These are phyloP conservation scores for Apotomis betuletana DNA, from an alignment of 2,888 invertebrate species.

Conservation along the genomic window DNA sequence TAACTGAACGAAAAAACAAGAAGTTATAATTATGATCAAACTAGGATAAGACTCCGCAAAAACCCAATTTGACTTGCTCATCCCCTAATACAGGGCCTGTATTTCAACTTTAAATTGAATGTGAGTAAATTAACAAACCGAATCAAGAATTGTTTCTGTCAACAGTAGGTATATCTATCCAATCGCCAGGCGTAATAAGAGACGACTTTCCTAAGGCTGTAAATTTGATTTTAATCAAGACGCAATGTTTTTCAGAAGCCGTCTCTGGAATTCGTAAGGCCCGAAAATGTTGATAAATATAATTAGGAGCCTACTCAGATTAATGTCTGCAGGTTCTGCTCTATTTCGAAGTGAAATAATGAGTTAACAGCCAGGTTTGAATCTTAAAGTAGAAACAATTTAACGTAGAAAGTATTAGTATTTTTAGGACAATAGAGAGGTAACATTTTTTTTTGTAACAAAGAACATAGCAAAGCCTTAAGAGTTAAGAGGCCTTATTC, in stretches of 20 bases:
- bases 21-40: too few relatives aligned
- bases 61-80: too few relatives aligned
- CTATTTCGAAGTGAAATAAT: background rate
- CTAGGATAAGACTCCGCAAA: too few relatives aligned
- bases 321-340: background rate
- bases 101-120: background rate
- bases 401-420: too few relatives aligned
- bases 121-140: constrained; percentile 1
- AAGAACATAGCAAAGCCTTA: too few relatives aligned
- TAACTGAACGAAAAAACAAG: too few relatives aligned
- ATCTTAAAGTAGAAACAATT: too few relatives aligned
- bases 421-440: too few relatives aligned
- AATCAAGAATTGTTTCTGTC: constrained; percentile 12
- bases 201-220: constrained; percentile 8
- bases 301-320: constrained; percentile 3
- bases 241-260: constrained; percentile 29
- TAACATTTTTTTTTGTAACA: too few relatives aligned
- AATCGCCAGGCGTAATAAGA: constrained; percentile 14
- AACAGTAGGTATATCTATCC: constrained; percentile 4
- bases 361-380: too few relatives aligned
- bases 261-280: constrained; percentile 29
- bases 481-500: too few relatives aligned
- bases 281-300: constrained; percentile 18
- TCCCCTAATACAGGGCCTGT: too few relatives aligned
- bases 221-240: constrained; percentile 40